phyloP scores from a whole-genome alignment of 2,113 vertebrate species.

The Actinemys pallida region DNA sequence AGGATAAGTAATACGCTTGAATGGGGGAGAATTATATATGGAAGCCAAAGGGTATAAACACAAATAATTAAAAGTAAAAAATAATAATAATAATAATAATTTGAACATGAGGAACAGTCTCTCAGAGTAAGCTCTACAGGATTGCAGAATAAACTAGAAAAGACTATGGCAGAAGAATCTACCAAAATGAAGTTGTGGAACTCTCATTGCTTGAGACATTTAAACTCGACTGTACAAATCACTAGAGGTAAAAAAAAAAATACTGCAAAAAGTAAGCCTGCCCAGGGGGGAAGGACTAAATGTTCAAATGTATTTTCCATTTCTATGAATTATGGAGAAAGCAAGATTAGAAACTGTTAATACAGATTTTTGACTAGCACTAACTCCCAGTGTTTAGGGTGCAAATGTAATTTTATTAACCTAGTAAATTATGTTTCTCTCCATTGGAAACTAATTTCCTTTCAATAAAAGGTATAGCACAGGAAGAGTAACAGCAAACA shows the following conservation, averaged over 20 bases:
- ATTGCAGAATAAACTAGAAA: neutral
- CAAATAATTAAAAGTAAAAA: neutral
- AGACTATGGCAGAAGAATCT: neutral
- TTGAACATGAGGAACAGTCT: neutral
- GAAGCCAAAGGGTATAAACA: neutral
- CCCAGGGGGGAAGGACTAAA: neutral
- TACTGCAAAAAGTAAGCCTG: neutral
- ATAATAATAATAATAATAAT: neutral
- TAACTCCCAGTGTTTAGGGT: neutral
- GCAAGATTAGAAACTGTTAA: neutral
- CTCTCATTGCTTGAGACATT: neutral
- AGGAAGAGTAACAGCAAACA: slow-evolving; percentile 84
- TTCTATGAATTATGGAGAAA: neutral
- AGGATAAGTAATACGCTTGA: neutral
- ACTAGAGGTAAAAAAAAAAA: neutral
- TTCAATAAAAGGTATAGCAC: slow-evolving; percentile 89
- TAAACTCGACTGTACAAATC: neutral
- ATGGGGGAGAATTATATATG: neutral
- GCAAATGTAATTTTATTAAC: slow-evolving; percentile 48
- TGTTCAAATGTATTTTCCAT: neutral
- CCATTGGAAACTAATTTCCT: slow-evolving; percentile 73
- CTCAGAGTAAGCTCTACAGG: neutral
- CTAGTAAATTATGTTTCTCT: neutral
- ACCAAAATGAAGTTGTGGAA: neutral
- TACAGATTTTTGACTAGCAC: slow-evolving; percentile 7